Evolutionary conservation across 2,797 vertebrate genomes (phyloP).

Genomic region (Lithobates pipiens): DNA sequence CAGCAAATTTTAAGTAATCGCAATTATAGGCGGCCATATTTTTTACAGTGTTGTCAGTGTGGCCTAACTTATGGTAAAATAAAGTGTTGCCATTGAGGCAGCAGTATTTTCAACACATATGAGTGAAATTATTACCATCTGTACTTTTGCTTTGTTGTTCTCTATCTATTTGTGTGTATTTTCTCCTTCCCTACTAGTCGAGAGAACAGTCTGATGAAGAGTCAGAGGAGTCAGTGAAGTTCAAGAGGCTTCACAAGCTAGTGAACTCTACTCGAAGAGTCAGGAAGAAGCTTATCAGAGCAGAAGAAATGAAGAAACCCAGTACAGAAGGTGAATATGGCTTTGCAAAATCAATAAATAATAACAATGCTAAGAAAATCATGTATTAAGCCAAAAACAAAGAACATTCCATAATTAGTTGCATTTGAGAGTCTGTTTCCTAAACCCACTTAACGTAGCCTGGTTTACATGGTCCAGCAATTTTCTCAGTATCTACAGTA

Average conservation of each 20-base stretch:
- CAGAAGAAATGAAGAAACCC: slow-evolving; percentile 94
- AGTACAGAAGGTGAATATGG: slow-evolving; percentile 86
- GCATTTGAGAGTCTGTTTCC: neutral
- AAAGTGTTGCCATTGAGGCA: neutral
- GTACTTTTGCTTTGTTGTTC: neutral
- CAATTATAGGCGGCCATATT: neutral
- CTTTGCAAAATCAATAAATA: neutral
- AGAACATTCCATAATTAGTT: neutral
- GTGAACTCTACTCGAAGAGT: slow-evolving; percentile 97
- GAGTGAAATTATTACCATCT: neutral
- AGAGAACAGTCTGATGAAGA: slow-evolving; percentile 97
- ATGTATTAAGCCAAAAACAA: no score
- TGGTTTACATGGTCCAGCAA: neutral
- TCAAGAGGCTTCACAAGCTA: slow-evolving; percentile 96
- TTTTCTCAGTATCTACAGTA: neutral
- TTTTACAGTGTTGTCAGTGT: neutral
- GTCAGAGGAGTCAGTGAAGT: slow-evolving; percentile 95
- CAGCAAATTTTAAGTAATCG: no score
- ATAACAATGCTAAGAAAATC: no score
- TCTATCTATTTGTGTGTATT: slow-evolving; percentile 37
- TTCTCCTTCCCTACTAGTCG: slow-evolving; percentile 83
- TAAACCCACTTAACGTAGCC: neutral
- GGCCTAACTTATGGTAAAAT: neutral
- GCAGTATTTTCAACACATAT: neutral
- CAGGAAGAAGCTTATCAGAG: slow-evolving; percentile 95